A percentile compares a stretch with the other conserved stretches of the same genome.
Conservation (phyloP, 2,113 vertebrate genomes). For the Ia io region DNA sequence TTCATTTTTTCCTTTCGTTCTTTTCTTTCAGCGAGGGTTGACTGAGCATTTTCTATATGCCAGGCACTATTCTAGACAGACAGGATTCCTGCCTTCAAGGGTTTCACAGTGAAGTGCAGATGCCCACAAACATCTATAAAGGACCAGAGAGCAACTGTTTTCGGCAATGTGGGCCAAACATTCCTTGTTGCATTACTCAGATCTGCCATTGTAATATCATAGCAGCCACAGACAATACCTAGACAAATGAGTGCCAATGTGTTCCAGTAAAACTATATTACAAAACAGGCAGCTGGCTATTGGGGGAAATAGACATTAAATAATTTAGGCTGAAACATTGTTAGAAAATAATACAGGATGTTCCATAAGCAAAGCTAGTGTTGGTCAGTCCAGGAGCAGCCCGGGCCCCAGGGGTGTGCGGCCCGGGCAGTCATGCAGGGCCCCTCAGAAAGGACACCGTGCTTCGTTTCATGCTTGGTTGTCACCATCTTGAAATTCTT, state of each 20-base stretch:
- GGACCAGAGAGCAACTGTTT: background rate
- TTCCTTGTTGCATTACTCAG: background rate
- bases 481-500: background rate
- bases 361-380: background rate
- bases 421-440: background rate
- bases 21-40: background rate
- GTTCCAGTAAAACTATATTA: background rate
- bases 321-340: background rate
- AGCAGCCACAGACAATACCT: background rate
- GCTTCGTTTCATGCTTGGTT: background rate
- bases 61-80: background rate
- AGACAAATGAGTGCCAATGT: background rate
- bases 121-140: background rate
- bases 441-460: background rate
- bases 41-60: background rate
- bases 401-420: accelerated
- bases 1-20: background rate
- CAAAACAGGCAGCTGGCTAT: background rate
- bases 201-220: background rate
- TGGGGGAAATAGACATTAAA: background rate
- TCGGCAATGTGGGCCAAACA: background rate
- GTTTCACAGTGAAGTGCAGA: background rate
- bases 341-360: background rate
- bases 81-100: background rate
- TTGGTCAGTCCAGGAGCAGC: background rate